Evolutionary conservation across 2,797 vertebrate species (phyloP).

Genomic region (Acridotheres tristis): DNA sequence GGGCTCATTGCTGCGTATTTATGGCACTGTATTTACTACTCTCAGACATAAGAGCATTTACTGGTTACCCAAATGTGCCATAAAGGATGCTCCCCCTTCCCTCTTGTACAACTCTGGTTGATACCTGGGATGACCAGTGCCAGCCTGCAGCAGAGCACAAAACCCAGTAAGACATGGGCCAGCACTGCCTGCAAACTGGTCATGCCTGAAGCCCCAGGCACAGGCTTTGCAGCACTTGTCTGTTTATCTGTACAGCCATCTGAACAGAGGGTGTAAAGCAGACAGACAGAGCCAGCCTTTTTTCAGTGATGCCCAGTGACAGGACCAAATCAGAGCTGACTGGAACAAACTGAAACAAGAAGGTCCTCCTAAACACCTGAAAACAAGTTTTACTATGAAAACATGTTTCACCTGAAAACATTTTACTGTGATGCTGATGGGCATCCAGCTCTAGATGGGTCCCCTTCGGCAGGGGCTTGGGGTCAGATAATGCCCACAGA

Average conservation of each 20-base stretch:
- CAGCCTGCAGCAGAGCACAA: background rate
- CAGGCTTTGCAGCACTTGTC: background rate
- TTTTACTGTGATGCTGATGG: background rate
- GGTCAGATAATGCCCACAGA: background rate
- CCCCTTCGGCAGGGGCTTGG: background rate
- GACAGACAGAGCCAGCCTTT: background rate
- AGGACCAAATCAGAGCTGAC: background rate
- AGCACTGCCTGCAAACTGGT: background rate
- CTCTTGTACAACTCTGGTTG: rapidly evolving
- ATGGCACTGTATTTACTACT: background rate
- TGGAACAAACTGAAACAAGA: background rate
- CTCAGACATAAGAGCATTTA: background rate
- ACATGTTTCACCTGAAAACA: background rate
- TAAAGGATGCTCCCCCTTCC: background rate
- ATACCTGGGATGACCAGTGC: background rate
- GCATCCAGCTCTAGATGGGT: background rate
- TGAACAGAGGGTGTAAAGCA: background rate
- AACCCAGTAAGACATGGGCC: background rate
- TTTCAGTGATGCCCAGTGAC: background rate
- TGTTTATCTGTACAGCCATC: background rate
- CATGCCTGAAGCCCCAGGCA: background rate
- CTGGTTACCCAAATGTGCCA: background rate
- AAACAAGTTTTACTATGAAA: background rate
- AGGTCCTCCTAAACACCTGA: background rate
- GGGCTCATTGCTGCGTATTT: background rate